Evolutionary conservation across 2,113 vertebrate species (phyloP).

Genomic region (Menura novaehollandiae): DNA sequence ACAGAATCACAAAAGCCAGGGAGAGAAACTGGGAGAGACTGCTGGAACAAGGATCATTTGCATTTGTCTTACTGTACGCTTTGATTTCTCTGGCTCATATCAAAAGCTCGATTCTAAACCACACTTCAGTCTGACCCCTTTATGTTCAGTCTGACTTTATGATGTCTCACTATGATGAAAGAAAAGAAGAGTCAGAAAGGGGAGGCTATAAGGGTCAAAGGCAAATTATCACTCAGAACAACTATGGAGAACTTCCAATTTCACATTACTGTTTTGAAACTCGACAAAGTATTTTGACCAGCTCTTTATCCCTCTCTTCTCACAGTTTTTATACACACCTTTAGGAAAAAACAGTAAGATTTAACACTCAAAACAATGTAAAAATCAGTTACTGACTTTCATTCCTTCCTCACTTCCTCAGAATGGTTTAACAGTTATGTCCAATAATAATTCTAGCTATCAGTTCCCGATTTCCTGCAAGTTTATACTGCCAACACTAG

Average conservation of each 20-base stretch:
- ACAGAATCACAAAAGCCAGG: not conserved
- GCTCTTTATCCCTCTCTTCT: not conserved
- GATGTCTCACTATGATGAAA: not conserved
- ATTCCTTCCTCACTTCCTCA: not conserved
- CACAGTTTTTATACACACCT: not conserved
- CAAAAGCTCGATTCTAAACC: not conserved
- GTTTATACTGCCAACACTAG: not conserved
- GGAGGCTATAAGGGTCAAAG: not conserved
- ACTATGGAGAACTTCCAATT: not conserved
- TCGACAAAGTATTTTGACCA: not conserved
- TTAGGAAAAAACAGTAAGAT: not conserved
- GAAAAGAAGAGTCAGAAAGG: not conserved
- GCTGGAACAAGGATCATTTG: not conserved
- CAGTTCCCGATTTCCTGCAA: not conserved
- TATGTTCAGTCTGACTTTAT: not conserved
- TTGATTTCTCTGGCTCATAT: not conserved
- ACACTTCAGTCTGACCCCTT: not conserved
- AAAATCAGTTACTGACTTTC: not conserved
- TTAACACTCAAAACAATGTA: not conserved
- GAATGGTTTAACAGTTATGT: not conserved
- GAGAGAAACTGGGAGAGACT: not conserved
- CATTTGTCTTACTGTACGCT: not conserved
- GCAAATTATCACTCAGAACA: not conserved
- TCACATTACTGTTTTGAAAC: not conserved
- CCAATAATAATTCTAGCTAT: not conserved